Base-by-base conservation (phyloP, 2,888 invertebrate species). In the Tetragonisca angustula region DNA sequence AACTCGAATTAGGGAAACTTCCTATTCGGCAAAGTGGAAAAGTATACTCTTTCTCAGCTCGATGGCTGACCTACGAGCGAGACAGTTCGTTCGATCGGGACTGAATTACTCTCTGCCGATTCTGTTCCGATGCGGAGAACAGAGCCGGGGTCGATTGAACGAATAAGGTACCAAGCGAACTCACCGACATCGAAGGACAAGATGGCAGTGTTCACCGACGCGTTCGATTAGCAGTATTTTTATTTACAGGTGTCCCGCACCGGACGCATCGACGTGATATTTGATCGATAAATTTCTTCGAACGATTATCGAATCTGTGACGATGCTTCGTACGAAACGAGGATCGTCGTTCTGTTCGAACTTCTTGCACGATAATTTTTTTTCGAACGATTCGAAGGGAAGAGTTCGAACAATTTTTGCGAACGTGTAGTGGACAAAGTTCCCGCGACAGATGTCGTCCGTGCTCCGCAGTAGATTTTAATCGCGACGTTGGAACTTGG, bases 161-260 rank as follows among this genome's bases (percentile, higher is more conserved):
- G 17, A 32, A 24, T 21, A 73, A 73, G n/a, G n/a, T 19, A 15
- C 15, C 43, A 15, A 1, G 1, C 36, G 3, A 24, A 17, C 11
- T 43, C 52, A 36, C 4, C 32, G 32, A 32, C 32, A 32, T 67
- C 17, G 54, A n/a, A 32, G 32, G 17, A 24, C 36, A 67, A 59
- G 50, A 17, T 90, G 91, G 91, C 92, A 91, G 91, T 92, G 90
- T 92, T 89, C 92, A 91, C 93, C 92, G 93, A 93, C 93, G 92
- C 91, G 92, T 91, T 92, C 91, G 90, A 90, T 89, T 91, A 93
- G 91, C 88, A 92, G 90, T 93, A 92, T 93, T 93, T 92, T 93
- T 92, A 93, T 92, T 91, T 86, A 88, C 76, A 90, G 89, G 92
- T 90, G 81, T 85, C 82, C 79, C 71, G 71, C 49, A 84, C 89